phyloP scores from a whole-genome alignment of 1,140 invertebrate genomes.

The Drosophila setifemur region DNA sequence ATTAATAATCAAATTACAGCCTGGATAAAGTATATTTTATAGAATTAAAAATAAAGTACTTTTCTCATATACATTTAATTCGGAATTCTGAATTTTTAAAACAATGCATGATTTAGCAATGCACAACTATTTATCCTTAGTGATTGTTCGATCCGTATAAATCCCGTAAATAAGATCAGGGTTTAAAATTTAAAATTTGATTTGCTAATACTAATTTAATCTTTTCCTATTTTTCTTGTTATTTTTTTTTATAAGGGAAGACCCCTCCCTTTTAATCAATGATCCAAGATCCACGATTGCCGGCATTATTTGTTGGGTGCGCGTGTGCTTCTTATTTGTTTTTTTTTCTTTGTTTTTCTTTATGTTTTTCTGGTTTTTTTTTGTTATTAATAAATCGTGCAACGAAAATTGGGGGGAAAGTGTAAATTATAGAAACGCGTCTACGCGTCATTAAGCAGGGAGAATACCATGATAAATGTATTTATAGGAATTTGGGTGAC shows the following conservation, averaged over 20 bases:
- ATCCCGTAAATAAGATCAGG: too few relatives aligned
- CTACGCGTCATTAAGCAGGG: constrained; percentile 76
- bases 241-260: background rate
- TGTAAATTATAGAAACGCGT: constrained; percentile 75
- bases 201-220: background rate
- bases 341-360: constrained; percentile 28
- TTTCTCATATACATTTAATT: too few relatives aligned
- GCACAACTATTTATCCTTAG: too few relatives aligned
- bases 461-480: constrained; percentile 80
- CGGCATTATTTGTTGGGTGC: constrained; percentile 14
- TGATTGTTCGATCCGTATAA: too few relatives aligned
- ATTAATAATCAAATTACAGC: too few relatives aligned
- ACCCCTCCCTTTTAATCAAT: background rate
- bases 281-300: constrained; percentile 20
- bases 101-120: too few relatives aligned
- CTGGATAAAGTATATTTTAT: too few relatives aligned
- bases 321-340: too few relatives aligned
- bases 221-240: too few relatives aligned
- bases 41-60: too few relatives aligned
- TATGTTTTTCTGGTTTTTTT: constrained; percentile 17
- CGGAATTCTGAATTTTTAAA: too few relatives aligned
- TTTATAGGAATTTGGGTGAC: constrained; percentile 79
- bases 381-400: constrained; percentile 51
- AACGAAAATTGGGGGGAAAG: constrained; percentile 65
- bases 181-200: background rate